Base-by-base conservation (phyloP, 2,113 vertebrate genomes). In the Xiphophorus maculatus region DNA sequence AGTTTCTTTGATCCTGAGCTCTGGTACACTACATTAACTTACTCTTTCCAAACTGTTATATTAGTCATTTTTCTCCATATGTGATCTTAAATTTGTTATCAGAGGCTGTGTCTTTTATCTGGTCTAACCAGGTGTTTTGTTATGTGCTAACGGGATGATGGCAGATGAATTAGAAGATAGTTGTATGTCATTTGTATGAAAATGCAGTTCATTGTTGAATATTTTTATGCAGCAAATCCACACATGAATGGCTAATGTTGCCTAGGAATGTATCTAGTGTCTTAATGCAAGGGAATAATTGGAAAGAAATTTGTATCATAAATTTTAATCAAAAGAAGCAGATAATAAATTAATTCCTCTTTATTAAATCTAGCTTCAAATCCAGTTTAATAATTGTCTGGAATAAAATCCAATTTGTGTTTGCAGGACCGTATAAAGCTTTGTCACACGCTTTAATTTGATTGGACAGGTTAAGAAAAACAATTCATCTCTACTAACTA, bases 1-100 rank as follows among this genome's bases (percentile, higher is more conserved):
- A 29, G 65, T 77, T 1, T 68, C 81, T 90, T 88, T 91, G 86
- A 87, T 89, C 86, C 74, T 3, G 29, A 72, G 79, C 66, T 63
- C 74, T 58, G 48, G 54, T 77, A 29, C 70, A 66, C 74, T 74
- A 13, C 44, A 75, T 40, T 5, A 63, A 81, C 77, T 29, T 80
- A 75, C 63, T 42, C 37, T 64, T 68, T 54, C 75, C 35, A 13
- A 64, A 60, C 29, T 76, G 32, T 76, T 87, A 72, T 37, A 77
- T 82, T 54, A 81, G 62, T 30, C 62, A 58, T 77, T 71, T 63
- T 35, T 0, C 64, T 72, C 77, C 63, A 33, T 72, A 82, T 61
- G 19, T 72, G 44, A 25, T 66, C 22, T 4, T 77, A 40, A 86
- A 4, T 82, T 44, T 73, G 17, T 72, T 80, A 65, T 85, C 61